Conservation (phyloP, 2,113 vertebrate species). For the Prinia subflava region DNA sequence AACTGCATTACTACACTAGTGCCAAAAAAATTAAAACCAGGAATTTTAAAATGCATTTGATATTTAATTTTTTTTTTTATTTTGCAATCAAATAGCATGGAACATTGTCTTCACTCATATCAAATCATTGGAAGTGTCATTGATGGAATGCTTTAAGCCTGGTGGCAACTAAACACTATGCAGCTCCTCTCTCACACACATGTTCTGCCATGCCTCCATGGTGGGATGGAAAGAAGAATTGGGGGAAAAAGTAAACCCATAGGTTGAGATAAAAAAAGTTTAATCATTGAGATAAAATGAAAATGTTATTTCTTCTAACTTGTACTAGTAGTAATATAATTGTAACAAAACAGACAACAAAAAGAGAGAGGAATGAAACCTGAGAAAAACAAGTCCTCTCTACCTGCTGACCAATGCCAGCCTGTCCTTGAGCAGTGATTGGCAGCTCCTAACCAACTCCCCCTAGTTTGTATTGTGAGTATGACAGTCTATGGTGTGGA, state of each 20-base stretch:
- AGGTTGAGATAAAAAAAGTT: not conserved
- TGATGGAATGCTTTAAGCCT: not conserved
- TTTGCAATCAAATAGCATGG: not conserved
- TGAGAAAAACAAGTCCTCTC: not conserved
- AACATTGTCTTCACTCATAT: not conserved
- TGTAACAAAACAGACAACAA: not conserved
- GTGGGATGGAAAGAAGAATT: not conserved
- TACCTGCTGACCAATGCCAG: not conserved
- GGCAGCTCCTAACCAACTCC: not conserved
- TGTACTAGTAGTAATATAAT: not conserved
- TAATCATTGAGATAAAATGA: not conserved
- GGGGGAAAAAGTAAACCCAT: not conserved
- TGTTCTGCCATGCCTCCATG: fast-evolving
- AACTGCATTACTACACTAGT: not conserved
- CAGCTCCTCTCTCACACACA: fast-evolving
- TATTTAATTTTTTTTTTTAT: not conserved
- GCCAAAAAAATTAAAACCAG: not conserved
- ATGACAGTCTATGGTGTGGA: not conserved
- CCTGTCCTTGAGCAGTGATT: not conserved
- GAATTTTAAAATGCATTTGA: not conserved
- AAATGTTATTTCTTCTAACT: not conserved
- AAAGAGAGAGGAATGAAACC: not conserved
- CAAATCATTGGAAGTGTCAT: not conserved
- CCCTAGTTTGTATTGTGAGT: not conserved
- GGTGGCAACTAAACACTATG: not conserved